Evolutionary conservation across 1,140 invertebrate species (phyloP).

Genomic region (Eumaeus atala): DNA sequence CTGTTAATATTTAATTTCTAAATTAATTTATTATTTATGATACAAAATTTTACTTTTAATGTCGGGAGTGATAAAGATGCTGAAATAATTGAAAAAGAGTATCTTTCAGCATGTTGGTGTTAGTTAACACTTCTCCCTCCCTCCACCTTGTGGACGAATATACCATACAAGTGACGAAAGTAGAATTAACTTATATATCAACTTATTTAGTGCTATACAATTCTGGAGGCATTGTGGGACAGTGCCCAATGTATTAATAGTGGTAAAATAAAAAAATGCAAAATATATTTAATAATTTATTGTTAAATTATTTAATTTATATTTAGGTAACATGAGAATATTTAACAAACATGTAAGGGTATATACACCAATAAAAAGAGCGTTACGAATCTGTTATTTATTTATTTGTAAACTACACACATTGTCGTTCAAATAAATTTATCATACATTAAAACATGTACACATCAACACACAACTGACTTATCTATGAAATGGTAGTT

Average conservation of each 20-base stretch:
- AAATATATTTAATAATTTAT: conserved; percentile 12
- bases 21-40: too few relatives aligned
- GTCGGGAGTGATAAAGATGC: too few relatives aligned
- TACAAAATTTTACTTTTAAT: too few relatives aligned
- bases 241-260: too few relatives aligned
- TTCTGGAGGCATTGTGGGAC: neutral
- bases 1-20: too few relatives aligned
- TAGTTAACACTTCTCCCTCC: too few relatives aligned
- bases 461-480: conserved; percentile 31
- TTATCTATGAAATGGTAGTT: conserved; percentile 30
- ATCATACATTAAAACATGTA: conserved; percentile 45
- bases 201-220: too few relatives aligned
- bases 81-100: too few relatives aligned
- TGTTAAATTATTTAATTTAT: conserved; percentile 10
- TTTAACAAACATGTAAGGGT: conserved; percentile 1
- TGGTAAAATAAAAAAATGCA: conserved; percentile 5
- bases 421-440: conserved; percentile 44
- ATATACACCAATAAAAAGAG: conserved; percentile 12
- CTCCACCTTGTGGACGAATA: too few relatives aligned
- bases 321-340: conserved; percentile 14
- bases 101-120: too few relatives aligned
- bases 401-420: conserved; percentile 37
- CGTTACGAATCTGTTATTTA: conserved; percentile 9
- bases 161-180: too few relatives aligned
- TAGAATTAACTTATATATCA: too few relatives aligned